Evolutionary conservation across 2,797 vertebrate genomes (phyloP), one percentile per base, ranked within the genome.

Genomic region (Siniperca scherzeri): DNA sequence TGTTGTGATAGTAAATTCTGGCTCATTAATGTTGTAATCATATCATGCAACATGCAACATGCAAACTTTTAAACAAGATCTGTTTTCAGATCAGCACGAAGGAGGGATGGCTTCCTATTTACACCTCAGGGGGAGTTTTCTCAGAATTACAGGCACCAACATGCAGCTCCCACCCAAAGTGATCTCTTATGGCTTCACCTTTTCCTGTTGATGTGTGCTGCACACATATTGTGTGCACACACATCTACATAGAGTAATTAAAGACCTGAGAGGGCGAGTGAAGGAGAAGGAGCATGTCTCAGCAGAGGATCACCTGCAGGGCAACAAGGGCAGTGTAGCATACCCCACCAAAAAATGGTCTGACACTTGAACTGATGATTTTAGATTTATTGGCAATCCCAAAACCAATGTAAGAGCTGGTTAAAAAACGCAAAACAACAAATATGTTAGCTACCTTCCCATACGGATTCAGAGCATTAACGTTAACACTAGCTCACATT

Each of bases 161-260:
- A 91, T 44, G 90, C 78, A 76, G 64, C 68, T 76, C 74, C 82
- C 74, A 80, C 83, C 85, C 75, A 77, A 81, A 77, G 64, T 60
- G 40, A 88, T 81, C 59, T 76, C 69, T 55, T 27, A 11, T 22
- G 55, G 73, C 78, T 81, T 88, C 79, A 87, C 50, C 81, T 74
- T 84, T 78, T 81, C 68, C 59, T 66, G 59, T 44, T 69, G 36
- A 61, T 83, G 74, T 79, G 53, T 50, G 36, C 14, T 22, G 73
- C 82, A 79, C 68, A 81, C 52, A 48, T 52, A 30, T 57, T 55
- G n/a, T 56, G 66, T 48, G 42, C 69, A 56, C 71, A 70, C 57
- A 76, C 59, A 87, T 76, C 81, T 70, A 90, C 79, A 84, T 80
- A 76, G 76, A 88, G 83, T 91, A 92, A 94, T 94, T 91, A 94